phyloP scores from a whole-genome alignment of 1,140 invertebrate genomes.

The Eriosoma lanigerum region DNA sequence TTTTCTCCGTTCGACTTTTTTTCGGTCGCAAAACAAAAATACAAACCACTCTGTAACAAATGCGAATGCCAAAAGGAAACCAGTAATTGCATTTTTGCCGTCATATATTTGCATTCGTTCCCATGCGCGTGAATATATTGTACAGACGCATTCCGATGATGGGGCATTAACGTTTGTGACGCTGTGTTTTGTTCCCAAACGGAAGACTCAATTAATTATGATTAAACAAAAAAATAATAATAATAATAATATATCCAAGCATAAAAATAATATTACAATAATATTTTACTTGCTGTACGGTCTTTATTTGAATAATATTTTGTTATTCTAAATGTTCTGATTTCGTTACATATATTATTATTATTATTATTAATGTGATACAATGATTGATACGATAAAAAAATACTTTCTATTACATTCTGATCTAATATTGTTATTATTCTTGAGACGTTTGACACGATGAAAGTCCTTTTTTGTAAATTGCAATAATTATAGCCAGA shows the following conservation, averaged over 20 bases:
- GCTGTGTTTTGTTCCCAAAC: slow-evolving; percentile 27
- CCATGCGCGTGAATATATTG: slow-evolving; percentile 3
- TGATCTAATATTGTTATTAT: too few species aligned
- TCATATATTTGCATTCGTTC: slow-evolving; percentile 15
- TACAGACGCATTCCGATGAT: slow-evolving; percentile 22
- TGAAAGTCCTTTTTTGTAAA: too few species aligned
- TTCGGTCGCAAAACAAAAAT: too few species aligned
- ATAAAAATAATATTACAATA: background rate
- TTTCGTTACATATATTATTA: too few species aligned
- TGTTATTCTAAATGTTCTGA: too few species aligned
- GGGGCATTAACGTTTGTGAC: slow-evolving; percentile 6
- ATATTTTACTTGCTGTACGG: background rate
- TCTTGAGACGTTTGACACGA: too few species aligned
- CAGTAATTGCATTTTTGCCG: slow-evolving; percentile 23
- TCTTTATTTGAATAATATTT: background rate
- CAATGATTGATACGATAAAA: too few species aligned
- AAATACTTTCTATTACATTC: too few species aligned
- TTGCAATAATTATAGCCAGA: too few species aligned
- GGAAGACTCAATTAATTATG: slow-evolving; percentile 39
- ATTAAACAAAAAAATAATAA: slow-evolving; percentile 24
- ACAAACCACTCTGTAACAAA: too few species aligned
- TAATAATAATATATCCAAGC: background rate
- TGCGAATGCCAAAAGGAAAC: slow-evolving; percentile 10
- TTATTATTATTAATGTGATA: too few species aligned
- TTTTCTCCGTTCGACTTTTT: too few species aligned